These are phyloP conservation scores for Acanthiza pusilla DNA, from an alignment of 2,797 vertebrate species.

Conservation along the genomic window DNA sequence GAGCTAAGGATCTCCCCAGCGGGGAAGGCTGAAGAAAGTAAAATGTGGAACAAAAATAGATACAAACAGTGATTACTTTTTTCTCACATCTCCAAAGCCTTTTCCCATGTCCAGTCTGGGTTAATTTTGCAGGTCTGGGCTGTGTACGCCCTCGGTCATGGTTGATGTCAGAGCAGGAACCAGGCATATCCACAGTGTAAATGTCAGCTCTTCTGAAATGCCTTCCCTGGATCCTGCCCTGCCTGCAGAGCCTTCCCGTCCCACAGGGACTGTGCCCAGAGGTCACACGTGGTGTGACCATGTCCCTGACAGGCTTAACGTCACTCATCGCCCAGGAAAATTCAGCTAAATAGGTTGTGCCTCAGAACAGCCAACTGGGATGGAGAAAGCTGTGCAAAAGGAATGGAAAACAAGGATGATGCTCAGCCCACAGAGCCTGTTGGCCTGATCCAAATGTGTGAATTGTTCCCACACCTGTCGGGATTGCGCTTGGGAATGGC, in stretches of 20 bases:
- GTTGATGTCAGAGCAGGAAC: background rate
- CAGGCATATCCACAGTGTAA: background rate
- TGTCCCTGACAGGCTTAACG: fast-evolving
- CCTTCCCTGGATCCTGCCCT: background rate
- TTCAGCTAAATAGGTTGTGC: background rate
- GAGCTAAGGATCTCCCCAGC: background rate
- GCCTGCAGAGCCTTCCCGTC: background rate
- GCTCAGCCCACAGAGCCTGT: background rate
- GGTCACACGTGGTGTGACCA: fast-evolving
- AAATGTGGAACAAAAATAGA: background rate
- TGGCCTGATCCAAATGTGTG: background rate
- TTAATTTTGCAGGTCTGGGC: background rate
- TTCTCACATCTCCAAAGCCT: background rate
- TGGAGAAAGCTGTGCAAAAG: background rate
- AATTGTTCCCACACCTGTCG: background rate
- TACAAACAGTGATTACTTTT: background rate
- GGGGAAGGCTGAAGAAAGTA: background rate
- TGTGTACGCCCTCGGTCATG: fast-evolving
- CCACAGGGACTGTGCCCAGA: fast-evolving
- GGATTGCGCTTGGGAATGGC: background rate
- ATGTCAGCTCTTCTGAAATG: background rate
- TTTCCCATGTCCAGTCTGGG: background rate
- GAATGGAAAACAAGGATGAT: background rate
- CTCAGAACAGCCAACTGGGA: background rate
- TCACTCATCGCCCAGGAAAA: background rate